phyloP scores from a whole-genome alignment of 2,797 vertebrate species.

The Enteromius argenteus region DNA sequence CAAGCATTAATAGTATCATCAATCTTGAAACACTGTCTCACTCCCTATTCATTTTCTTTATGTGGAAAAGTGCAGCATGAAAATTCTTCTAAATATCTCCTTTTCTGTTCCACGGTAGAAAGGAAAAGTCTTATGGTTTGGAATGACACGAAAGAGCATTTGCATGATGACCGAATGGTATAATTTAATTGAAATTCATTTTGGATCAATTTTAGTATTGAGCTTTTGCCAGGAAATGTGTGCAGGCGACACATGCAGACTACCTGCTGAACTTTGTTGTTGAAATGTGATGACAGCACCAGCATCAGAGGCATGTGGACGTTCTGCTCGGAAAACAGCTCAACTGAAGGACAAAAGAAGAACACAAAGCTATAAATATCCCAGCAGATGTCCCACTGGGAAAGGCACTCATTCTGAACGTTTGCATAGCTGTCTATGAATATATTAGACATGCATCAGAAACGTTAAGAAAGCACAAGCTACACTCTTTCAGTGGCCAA shows the following conservation, averaged over 20 bases:
- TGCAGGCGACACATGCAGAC: neutral
- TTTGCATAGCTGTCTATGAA: neutral
- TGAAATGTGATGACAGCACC: conserved; percentile 83
- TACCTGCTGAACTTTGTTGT: conserved; percentile 90
- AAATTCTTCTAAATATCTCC: neutral
- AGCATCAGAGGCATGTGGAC: conserved; percentile 84
- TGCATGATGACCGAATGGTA: neutral
- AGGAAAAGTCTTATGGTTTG: neutral
- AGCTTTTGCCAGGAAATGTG: neutral
- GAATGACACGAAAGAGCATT: neutral
- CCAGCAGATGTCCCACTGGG: neutral
- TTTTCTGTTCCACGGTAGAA: neutral
- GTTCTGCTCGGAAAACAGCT: conserved; percentile 85
- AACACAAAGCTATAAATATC: conserved; percentile 49
- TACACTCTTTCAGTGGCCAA: neutral
- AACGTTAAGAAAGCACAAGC: neutral
- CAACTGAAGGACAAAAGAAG: conserved; percentile 75
- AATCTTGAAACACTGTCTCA: neutral
- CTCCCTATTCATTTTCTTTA: neutral
- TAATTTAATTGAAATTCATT: neutral
- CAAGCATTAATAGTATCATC: neutral
- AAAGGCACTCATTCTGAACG: neutral
- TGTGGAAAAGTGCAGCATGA: neutral
- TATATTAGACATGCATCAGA: neutral
- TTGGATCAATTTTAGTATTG: neutral